A percentile compares a stretch with the other conserved stretches of the same genome.
Conservation (phyloP, 1,140 invertebrate genomes). For the Plodia interpunctella region DNA sequence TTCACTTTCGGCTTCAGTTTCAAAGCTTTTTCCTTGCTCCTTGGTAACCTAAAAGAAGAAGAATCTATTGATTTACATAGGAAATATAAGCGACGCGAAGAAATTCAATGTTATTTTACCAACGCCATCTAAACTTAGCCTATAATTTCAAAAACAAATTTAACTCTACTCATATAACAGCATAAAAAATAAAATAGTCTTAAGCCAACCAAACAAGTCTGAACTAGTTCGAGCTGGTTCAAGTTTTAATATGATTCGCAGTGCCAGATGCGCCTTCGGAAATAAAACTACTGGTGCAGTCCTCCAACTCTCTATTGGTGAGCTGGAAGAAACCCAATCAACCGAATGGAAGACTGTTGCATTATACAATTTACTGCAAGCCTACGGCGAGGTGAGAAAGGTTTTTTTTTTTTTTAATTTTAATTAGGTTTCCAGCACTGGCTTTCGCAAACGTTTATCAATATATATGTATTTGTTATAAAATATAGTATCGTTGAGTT, state of each 20-base stretch:
- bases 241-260: constrained; percentile 46
- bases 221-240: not conserved
- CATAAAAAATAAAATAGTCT: not conserved
- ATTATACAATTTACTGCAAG: constrained; percentile 88
- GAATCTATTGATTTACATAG: no score
- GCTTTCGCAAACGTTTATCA: no score
- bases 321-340: constrained; percentile 89
- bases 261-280: constrained; percentile 89
- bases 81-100: no score
- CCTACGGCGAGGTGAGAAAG: constrained; percentile 61
- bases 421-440: no score
- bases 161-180: not conserved
- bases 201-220: not conserved
- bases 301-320: constrained; percentile 86
- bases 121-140: no score
- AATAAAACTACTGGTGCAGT: constrained; percentile 88
- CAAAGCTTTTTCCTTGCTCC: no score
- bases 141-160: not conserved
- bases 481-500: no score
- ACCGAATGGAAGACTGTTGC: constrained; percentile 87
- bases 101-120: no score
- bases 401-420: constrained; percentile 6
- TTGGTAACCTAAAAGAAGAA: no score
- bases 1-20: no score
- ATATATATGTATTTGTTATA: no score